Evolutionary conservation across 23 tunicate genomes (phyloP).

Genomic region (Halocynthia roretzi): DNA sequence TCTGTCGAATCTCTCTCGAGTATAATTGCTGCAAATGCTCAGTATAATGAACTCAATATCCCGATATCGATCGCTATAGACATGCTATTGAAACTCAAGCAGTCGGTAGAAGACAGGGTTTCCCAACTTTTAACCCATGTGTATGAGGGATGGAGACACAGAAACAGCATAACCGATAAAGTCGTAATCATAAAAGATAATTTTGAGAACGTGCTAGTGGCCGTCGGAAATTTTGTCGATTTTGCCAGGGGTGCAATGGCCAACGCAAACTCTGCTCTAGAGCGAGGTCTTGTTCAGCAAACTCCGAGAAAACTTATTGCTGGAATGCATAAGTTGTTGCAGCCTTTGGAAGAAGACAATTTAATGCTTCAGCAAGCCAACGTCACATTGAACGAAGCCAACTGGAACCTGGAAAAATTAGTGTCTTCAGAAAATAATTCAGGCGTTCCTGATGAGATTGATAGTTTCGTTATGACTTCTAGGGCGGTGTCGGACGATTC

Average conservation of each 20-base stretch:
- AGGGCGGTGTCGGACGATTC: slow-evolving; percentile 91
- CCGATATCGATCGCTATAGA: slow-evolving; percentile 41
- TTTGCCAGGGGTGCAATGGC: slow-evolving; percentile 72
- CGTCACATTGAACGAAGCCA: slow-evolving; percentile 21
- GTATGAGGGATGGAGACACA: slow-evolving; percentile 71
- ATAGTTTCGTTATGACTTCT: slow-evolving; percentile 93
- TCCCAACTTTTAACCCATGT: slow-evolving; percentile 67
- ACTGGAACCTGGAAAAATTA: slow-evolving; percentile 57
- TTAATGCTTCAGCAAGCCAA: slow-evolving; percentile 71
- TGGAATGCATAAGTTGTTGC: slow-evolving; percentile 45
- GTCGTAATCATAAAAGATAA: slow-evolving; percentile 17
- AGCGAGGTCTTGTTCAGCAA: slow-evolving; percentile 9
- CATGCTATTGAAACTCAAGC: slow-evolving; percentile 48
- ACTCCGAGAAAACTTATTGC: slow-evolving; percentile 33
- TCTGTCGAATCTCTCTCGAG: slow-evolving; percentile 68
- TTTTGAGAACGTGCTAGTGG: slow-evolving; percentile 32
- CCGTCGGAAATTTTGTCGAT: slow-evolving; percentile 46
- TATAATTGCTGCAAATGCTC: slow-evolving; percentile 37
- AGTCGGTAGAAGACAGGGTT: slow-evolving; percentile 70
- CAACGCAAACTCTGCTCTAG: slow-evolving; percentile 33
- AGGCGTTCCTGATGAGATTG: slow-evolving; percentile 58
- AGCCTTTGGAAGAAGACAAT: slow-evolving; percentile 79
- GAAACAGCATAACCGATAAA: slow-evolving; percentile 53
- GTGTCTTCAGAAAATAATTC: slow-evolving; percentile 34
- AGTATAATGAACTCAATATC: slow-evolving; percentile 47